Conservation (phyloP, 2,113 vertebrate genomes). For the Coturnix japonica region DNA sequence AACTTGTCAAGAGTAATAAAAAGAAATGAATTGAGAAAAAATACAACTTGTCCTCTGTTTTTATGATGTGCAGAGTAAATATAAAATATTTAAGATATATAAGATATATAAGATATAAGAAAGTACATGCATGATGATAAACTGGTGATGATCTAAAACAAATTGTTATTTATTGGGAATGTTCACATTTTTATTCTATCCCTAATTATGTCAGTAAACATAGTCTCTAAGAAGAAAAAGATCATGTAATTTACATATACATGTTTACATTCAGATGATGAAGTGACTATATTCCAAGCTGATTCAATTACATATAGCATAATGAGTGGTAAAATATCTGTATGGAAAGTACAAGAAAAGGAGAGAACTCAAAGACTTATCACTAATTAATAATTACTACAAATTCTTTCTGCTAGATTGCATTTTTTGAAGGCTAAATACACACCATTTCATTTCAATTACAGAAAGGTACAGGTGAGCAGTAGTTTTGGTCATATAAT, state of each 20-base stretch:
- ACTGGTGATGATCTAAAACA: background rate
- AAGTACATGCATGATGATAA: background rate
- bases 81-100: too few species aligned
- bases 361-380: background rate
- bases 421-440: background rate
- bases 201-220: background rate
- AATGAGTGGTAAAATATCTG: background rate
- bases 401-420: background rate
- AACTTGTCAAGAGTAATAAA: background rate
- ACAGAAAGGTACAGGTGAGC: background rate
- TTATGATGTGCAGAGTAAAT: background rate
- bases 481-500: too few species aligned
- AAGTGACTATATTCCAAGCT: background rate
- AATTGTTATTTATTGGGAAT: background rate
- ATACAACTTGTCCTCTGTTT: background rate
- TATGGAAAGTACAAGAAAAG: background rate
- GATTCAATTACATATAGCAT: background rate
- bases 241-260: rapidly evolving
- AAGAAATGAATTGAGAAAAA: background rate
- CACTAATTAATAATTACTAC: background rate
- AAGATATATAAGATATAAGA: too few species aligned
- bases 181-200: background rate
- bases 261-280: background rate
- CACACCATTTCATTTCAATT: background rate
- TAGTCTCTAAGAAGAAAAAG: background rate